These are phyloP conservation scores for Apis laboriosa DNA, from an alignment of 1,140 invertebrate species.

Conservation along the genomic window DNA sequence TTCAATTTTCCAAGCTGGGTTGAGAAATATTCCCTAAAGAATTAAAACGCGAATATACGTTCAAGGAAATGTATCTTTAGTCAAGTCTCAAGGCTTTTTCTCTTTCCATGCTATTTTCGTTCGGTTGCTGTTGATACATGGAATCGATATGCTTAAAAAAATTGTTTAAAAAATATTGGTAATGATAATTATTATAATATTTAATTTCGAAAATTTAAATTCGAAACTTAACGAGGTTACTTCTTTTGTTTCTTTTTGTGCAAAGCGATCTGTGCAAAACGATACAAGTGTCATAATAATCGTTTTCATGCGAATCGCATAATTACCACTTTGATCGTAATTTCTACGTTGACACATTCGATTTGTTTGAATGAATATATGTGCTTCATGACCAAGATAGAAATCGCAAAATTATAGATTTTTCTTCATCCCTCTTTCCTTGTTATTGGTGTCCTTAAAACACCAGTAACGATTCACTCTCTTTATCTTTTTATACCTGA, in stretches of 20 bases:
- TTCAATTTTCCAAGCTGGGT: no score
- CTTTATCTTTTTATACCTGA: no score
- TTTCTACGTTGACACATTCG: neutral
- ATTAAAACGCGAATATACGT: no score
- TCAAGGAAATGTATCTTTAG: neutral
- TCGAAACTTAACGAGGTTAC: no score
- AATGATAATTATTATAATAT: neutral
- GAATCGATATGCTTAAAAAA: neutral
- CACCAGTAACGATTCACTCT: neutral
- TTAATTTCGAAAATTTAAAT: no score
- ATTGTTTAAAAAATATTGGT: neutral
- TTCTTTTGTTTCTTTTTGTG: no score
- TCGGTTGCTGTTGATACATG: neutral
- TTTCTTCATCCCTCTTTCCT: neutral
- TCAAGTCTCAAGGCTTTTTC: neutral
- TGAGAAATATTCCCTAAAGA: no score
- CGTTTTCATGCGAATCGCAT: neutral
- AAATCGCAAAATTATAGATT: neutral
- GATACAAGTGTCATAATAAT: neutral
- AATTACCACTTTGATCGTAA: neutral
- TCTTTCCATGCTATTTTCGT: conserved; percentile 8
- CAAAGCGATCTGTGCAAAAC: no score
- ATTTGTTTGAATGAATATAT: neutral
- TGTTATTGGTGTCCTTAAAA: neutral
- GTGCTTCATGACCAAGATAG: neutral